Base-by-base conservation (phyloP, 2,888 invertebrate species). In the Monoplex corrugatus region DNA sequence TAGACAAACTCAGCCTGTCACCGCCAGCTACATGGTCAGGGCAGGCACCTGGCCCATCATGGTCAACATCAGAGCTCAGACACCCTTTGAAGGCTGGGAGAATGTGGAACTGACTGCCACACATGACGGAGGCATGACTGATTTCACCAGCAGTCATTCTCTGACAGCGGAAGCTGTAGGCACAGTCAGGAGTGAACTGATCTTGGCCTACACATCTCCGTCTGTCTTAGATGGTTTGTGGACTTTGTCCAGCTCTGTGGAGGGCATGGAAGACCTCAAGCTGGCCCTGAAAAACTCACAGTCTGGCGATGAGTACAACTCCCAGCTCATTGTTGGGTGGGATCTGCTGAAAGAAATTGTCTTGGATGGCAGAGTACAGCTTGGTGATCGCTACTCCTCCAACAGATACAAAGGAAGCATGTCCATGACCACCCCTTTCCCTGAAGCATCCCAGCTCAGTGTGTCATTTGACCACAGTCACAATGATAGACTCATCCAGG, bases 281-380 rank as follows among this genome's bases (percentile, higher is more conserved):
- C 57, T 91, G 35, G 63, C 82, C 75, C 72, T 91, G 75, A 87
- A 75, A 82, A 90, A 88, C n/a, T 50, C 82, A 0, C 80, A 89
- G 45, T 78, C 75, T 0, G 82, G 75, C 63, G 45, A 86, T 1
- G 80, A 84, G 32, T 85, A 89, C 38, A n/a, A 38, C 43, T 90
- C 91, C 19, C 89, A 89, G 19, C 35, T 90, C 10, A 83, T 87
- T 44, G 44, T 89, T 10, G 90, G 90, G 38, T 93, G 92, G 93
- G 91, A 90, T 28, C 88, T 89, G 72, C 63, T 86, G 40, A 90
- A 92, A 35, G 82, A 89, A n/a, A 85, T 92, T 45, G 43, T 72
- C 16, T 16, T 92, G 72, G 90, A 92, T 45, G 89, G 88, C 1
- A 57, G 38, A 0, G 38, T 80, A n/a, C 80, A 40, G 50, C 16